Conservation (phyloP, 1,140 invertebrate species). For the Heliconius himera region DNA sequence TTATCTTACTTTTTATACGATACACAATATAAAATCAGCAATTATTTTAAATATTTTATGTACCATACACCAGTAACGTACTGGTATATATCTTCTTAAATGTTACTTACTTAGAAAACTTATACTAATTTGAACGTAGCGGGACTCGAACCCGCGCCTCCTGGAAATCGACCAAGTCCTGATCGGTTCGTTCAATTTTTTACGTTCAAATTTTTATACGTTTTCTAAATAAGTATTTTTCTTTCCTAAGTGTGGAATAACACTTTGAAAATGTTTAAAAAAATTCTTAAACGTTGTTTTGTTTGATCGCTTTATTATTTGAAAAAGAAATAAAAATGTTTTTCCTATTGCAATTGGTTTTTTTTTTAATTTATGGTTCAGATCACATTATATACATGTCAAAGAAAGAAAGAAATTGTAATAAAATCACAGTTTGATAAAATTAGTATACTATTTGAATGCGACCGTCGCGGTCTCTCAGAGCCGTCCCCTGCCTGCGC, state of each 20-base stretch:
- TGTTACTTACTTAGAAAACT: neutral
- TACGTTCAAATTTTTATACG: too few species aligned
- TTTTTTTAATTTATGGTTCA: neutral
- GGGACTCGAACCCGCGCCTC: too few species aligned
- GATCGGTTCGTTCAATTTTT: too few species aligned
- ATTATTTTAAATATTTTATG: neutral
- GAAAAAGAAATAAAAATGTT: neutral
- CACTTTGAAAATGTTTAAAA: too few species aligned
- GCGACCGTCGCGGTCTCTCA: conserved; percentile 61
- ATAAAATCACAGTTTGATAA: neutral
- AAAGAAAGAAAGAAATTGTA: neutral
- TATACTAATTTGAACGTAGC: too few species aligned
- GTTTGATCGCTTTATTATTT: neutral
- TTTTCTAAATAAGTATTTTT: too few species aligned
- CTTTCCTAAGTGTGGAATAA: too few species aligned
- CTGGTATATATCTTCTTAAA: neutral
- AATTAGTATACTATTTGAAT: conserved; percentile 60
- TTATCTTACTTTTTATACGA: neutral
- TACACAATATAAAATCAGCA: neutral
- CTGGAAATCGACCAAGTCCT: too few species aligned
- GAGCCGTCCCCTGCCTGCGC: conserved; percentile 48
- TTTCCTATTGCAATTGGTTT: neutral
- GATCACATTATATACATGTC: too few species aligned
- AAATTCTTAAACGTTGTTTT: neutral
- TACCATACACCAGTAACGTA: neutral